Conservation (phyloP, 2,888 invertebrate genomes). For the Zeuzera pyrina region DNA sequence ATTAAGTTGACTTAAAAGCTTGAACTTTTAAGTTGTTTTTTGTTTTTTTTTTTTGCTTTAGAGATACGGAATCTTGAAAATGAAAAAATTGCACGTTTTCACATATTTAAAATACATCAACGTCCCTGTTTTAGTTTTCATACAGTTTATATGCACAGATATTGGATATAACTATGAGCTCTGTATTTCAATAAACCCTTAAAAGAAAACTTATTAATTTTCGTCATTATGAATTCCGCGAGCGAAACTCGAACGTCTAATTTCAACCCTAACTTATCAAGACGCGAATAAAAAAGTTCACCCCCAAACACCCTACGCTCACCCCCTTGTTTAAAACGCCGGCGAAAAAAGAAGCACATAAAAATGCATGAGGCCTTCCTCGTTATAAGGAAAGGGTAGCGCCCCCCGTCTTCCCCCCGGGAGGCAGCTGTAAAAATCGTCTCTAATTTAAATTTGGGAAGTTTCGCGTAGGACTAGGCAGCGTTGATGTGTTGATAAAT, state of each 20-base stretch:
- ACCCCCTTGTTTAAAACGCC: slow-evolving; percentile 75
- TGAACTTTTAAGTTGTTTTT: no score
- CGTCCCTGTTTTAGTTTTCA: no score
- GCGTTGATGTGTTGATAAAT: slow-evolving; percentile 73
- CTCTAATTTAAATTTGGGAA: slow-evolving; percentile 74
- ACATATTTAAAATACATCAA: no score
- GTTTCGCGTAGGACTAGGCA: slow-evolving; percentile 65
- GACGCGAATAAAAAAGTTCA: slow-evolving; percentile 74
- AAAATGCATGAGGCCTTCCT: slow-evolving; percentile 76
- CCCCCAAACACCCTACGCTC: slow-evolving; percentile 60
- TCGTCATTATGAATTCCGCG: slow-evolving; percentile 74
- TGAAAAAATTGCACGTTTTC: no score
- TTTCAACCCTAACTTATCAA: slow-evolving; percentile 75
- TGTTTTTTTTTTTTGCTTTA: no score
- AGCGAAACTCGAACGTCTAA: slow-evolving; percentile 74
- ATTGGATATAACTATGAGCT: no score
- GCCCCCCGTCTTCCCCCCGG: slow-evolving; percentile 49
- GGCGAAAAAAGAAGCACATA: slow-evolving; percentile 75
- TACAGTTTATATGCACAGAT: no score
- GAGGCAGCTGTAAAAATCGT: slow-evolving; percentile 74
- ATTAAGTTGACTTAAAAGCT: no score
- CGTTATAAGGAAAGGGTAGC: slow-evolving; percentile 75
- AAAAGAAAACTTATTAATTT: slow-evolving; percentile 73
- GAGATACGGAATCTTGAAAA: no score
- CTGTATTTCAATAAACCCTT: slow-evolving; percentile 52